These are phyloP conservation scores for Idaea aversata DNA, from an alignment of 2,888 invertebrate genomes.

Conservation along the genomic window DNA sequence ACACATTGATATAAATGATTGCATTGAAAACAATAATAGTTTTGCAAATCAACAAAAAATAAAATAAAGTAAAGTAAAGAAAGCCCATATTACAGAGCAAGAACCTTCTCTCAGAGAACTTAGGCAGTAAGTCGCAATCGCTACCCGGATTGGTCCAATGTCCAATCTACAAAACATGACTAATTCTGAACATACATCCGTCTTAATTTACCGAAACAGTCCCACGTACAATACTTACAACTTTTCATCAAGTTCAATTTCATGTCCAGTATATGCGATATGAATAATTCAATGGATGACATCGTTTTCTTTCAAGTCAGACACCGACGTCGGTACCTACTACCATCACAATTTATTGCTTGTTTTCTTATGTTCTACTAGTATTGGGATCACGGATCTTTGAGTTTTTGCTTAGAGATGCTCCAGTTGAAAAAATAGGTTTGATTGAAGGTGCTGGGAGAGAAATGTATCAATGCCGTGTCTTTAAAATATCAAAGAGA, in stretches of 20 bases:
- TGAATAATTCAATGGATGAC: conserved; percentile 29
- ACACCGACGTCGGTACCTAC: conserved; percentile 13
- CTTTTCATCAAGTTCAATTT: conserved; percentile 18
- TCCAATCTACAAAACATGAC: neutral
- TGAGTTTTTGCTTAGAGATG: conserved; percentile 4
- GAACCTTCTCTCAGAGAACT: no score
- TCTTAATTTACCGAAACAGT: neutral
- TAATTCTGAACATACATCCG: neutral
- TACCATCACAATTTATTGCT: conserved; percentile 26
- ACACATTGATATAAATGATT: no score
- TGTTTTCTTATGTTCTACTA: conserved; percentile 27
- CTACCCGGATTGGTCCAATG: neutral
- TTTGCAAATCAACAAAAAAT: no score
- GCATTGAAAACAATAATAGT: no score
- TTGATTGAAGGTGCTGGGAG: neutral
- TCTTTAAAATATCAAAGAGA: neutral
- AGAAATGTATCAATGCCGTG: neutral
- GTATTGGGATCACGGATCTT: conserved; percentile 29
- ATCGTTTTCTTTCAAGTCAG: conserved; percentile 28
- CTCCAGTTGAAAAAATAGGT: neutral
- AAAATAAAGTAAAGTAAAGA: no score
- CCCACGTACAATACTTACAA: neutral
- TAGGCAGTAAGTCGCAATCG: no score
- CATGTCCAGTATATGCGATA: conserved; percentile 16
- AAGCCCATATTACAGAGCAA: no score